Conservation (phyloP, 2,113 vertebrate genomes). For the Beaufortia kweichowensis region DNA sequence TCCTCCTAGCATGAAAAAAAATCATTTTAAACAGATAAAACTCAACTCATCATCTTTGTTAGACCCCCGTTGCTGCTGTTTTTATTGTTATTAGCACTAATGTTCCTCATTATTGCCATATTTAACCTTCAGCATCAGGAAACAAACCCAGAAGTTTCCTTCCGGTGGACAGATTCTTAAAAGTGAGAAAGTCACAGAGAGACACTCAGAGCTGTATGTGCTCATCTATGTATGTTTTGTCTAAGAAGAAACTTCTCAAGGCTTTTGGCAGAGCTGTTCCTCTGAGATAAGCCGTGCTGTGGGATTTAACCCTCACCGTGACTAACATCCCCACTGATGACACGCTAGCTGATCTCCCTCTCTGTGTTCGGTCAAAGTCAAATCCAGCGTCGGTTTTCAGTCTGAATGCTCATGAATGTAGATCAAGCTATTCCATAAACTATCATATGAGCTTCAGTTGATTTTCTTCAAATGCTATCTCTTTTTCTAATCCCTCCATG, state of each 20-base stretch:
- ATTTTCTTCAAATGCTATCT: neutral
- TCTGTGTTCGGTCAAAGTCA: conserved; percentile 34
- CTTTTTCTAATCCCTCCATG: conserved; percentile 15
- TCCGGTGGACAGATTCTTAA: neutral
- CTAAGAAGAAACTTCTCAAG: conserved; percentile 31
- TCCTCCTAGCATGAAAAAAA: conserved; percentile 25
- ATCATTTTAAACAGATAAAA: conserved; percentile 32
- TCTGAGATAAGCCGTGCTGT: conserved; percentile 51
- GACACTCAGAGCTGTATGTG: conserved; percentile 13
- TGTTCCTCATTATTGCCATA: conserved; percentile 32
- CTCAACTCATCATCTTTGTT: conserved; percentile 35
- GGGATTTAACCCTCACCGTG: conserved; percentile 47
- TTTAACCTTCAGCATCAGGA: conserved; percentile 18
- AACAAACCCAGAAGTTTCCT: conserved; percentile 14
- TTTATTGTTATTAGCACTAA: conserved; percentile 43
- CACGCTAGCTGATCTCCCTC: neutral
- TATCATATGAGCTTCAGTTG: conserved; percentile 12
- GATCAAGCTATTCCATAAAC: conserved; percentile 6
- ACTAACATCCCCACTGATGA: conserved; percentile 45
- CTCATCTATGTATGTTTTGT: conserved; percentile 34
- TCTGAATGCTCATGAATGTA: conserved; percentile 25
- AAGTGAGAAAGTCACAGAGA: neutral
- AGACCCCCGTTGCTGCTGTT: neutral
- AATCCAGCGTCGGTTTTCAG: conserved; percentile 9
- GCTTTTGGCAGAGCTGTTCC: conserved; percentile 55